These are phyloP conservation scores for Oryctes rhinoceros DNA, from an alignment of 1,140 invertebrate genomes.

Conservation along the genomic window DNA sequence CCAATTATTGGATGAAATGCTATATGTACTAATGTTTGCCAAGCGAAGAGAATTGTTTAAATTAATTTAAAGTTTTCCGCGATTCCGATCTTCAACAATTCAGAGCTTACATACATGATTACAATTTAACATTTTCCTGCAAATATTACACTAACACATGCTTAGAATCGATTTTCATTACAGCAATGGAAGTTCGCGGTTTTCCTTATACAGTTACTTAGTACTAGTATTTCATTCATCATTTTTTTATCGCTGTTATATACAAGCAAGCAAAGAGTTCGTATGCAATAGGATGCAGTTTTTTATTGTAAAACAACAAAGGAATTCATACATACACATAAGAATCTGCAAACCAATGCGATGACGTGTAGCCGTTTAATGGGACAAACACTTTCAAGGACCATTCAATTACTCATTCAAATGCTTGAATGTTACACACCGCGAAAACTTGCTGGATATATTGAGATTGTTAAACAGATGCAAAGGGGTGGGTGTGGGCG, in stretches of 20 bases:
- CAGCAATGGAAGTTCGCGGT: no score
- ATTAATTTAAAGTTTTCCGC: no score
- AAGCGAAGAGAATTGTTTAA: no score
- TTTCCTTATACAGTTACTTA: no score
- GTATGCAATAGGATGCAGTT: slow-evolving; percentile 17
- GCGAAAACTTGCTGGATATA: background rate
- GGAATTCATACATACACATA: slow-evolving; percentile 9
- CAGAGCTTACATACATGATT: no score
- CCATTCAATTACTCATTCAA: slow-evolving; percentile 23
- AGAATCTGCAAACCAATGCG: slow-evolving; percentile 11
- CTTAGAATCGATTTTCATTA: no score
- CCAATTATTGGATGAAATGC: no score
- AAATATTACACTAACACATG: no score
- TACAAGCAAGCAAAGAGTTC: background rate
- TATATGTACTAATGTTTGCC: no score
- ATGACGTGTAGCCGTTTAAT: slow-evolving; percentile 18
- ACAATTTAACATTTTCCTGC: no score
- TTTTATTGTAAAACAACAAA: slow-evolving; percentile 16
- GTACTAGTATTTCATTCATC: background rate
- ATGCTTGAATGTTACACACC: background rate
- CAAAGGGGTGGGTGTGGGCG: background rate
- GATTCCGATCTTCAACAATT: no score
- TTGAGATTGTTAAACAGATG: slow-evolving; percentile 20
- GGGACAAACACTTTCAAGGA: slow-evolving; percentile 31
- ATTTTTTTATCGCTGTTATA: background rate